Base-by-base conservation (phyloP, 2,888 invertebrate species). In the Eristalinus aeneus region DNA sequence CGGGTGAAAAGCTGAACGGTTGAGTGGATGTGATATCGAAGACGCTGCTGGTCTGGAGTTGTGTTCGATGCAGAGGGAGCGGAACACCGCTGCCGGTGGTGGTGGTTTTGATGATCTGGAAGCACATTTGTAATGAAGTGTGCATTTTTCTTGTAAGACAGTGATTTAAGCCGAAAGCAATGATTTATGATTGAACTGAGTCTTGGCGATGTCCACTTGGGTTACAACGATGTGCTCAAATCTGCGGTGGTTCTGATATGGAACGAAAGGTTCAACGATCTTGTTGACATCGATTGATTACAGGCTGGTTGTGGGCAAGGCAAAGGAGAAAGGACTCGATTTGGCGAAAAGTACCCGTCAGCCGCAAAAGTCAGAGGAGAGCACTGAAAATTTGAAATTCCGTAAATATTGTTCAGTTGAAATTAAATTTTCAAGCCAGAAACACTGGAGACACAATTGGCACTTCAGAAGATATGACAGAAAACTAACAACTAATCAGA, bases 71-170 rank as follows among this genome's bases (percentile, higher is more conserved):
- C 34, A 34, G 8, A 34, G 34, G 32, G 32, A 32, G 32, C 32
- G 32, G 10, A 34, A 34, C 8, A 34, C 46, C 16, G 46, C 46
- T 46, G 46, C 8, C 16, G 46, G 8, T 53, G 60, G 56, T 73
- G 69, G 69, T 69, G 60, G 36, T 77, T 63, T 77, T 79, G 79
- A 46, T 68, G 58, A 54, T 71, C 60, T 81, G 71, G 81, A 76
- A 81, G 81, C 85, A 85, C 85, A 85, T 85, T 81, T 81, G 85
- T 81, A 85, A 81, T 85, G 81, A 77, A 85, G 76, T 85, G 85
- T 81, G 81, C 85, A 73, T 81, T 76, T 60, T 39, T 85, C n/a
- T 76, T 75, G 58, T 68, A 69, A 46, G 81, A 85, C 85, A 85
- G 68, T 85, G 81, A 85, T 85, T 85, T 85, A 81, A 85, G 72